These are phyloP conservation scores for Cardinalis cardinalis DNA, from an alignment of 2,113 vertebrate species.

Conservation along the genomic window DNA sequence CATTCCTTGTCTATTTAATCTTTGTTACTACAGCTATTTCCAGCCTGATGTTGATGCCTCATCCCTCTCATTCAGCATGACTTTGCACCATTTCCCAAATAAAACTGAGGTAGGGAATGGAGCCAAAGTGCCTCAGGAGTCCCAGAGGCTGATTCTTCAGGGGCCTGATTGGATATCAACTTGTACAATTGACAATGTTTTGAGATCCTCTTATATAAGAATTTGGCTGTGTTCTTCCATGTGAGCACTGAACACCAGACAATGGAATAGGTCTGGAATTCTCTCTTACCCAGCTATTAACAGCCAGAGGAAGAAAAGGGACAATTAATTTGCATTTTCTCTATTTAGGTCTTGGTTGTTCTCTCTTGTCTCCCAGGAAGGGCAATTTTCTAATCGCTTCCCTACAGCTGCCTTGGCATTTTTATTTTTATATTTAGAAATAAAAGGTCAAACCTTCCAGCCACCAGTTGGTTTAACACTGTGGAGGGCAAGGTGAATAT, in stretches of 20 bases:
- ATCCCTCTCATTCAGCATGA: not conserved
- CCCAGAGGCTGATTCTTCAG: not conserved
- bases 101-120: not conserved
- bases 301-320: not conserved
- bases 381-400: not conserved
- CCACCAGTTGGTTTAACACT: not conserved
- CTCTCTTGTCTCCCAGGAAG: not conserved
- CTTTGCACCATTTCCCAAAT: not conserved
- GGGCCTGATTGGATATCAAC: not conserved
- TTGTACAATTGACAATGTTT: not conserved
- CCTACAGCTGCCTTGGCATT: not conserved
- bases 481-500: not conserved
- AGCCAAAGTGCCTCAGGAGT: not conserved
- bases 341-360: not conserved
- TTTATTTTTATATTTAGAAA: slow-evolving; percentile 29
- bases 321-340: not conserved
- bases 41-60: not conserved
- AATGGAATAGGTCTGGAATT: not conserved
- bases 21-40: not conserved
- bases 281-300: not conserved
- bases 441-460: not conserved
- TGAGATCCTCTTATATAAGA: not conserved
- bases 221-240: not conserved
- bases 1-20: not conserved
- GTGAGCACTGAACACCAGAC: not conserved